These are phyloP conservation scores for Micromys minutus DNA, from an alignment of 2,113 vertebrate species.

Conservation along the genomic window DNA sequence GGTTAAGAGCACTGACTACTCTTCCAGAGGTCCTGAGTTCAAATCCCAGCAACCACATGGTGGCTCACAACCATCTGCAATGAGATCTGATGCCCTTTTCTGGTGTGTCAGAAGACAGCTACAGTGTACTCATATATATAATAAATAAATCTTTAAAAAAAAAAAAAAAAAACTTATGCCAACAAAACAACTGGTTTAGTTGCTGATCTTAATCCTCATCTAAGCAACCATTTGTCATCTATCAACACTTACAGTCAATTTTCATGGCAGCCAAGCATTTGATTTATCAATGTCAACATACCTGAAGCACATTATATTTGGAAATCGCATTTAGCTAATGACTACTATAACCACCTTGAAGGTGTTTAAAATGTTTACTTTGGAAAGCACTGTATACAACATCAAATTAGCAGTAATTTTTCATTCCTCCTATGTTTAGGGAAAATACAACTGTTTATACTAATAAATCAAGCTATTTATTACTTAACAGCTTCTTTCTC, in stretches of 20 bases:
- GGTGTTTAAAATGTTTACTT: conserved; percentile 28
- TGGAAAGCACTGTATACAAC: not conserved
- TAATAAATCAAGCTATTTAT: not conserved
- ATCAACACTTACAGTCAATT: conserved; percentile 25
- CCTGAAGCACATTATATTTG: conserved; percentile 1
- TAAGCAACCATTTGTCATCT: conserved; percentile 45
- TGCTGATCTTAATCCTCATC: conserved; percentile 60
- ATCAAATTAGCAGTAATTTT: conserved; percentile 36
- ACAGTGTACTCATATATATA: too few relatives aligned
- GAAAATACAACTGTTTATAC: conserved; percentile 19
- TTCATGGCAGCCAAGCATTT: conserved; percentile 19
- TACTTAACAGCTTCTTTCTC: not conserved
- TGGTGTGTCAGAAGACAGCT: too few relatives aligned
- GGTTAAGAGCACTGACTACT: too few relatives aligned
- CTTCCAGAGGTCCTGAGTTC: too few relatives aligned
- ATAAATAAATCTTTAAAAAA: too few relatives aligned
- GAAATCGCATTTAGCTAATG: conserved; percentile 13
- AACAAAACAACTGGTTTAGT: conserved; percentile 4
- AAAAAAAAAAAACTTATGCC: too few relatives aligned
- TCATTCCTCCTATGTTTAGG: conserved; percentile 18
- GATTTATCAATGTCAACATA: not conserved
- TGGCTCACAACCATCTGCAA: too few relatives aligned
- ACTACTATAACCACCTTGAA: not conserved
- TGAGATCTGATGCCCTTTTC: too few relatives aligned
- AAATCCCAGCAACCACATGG: too few relatives aligned